Conservation (phyloP, 2,888 invertebrate genomes). For the Tribolium freemani region DNA sequence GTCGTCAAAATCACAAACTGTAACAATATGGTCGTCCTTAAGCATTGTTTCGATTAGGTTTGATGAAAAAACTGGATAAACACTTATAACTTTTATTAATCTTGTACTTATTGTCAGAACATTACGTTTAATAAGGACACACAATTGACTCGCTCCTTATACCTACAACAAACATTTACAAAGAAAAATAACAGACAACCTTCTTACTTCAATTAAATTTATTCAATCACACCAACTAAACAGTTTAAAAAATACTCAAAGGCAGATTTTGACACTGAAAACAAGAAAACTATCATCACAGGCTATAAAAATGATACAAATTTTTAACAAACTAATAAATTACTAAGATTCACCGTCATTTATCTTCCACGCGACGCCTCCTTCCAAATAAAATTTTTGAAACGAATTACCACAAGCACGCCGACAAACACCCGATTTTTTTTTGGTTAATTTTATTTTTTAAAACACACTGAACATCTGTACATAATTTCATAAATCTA, state of each 20-base stretch:
- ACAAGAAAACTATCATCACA: slow-evolving; percentile 35
- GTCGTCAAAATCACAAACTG: no score
- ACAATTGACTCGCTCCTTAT: slow-evolving; percentile 39
- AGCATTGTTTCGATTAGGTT: neutral
- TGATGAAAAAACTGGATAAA: slow-evolving; percentile 35
- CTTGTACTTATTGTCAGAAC: slow-evolving; percentile 60
- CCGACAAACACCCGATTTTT: slow-evolving; percentile 14
- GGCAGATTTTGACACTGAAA: slow-evolving; percentile 20
- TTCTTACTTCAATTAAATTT: slow-evolving; percentile 52
- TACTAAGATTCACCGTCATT: slow-evolving; percentile 32
- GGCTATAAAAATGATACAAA: slow-evolving; percentile 39
- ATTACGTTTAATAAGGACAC: slow-evolving; percentile 56
- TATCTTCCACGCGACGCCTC: slow-evolving; percentile 25
- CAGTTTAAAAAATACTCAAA: slow-evolving; percentile 50
- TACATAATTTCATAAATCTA: slow-evolving; percentile 39
- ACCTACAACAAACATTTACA: slow-evolving; percentile 32
- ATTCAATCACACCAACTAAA: slow-evolving; percentile 56
- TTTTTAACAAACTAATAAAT: slow-evolving; percentile 39
- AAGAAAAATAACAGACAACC: slow-evolving; percentile 47
- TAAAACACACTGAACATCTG: slow-evolving; percentile 37
- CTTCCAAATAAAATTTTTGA: slow-evolving; percentile 2
- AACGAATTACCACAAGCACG: slow-evolving; percentile 8
- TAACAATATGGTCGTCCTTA: no score
- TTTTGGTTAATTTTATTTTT: slow-evolving; percentile 24
- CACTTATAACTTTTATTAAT: slow-evolving; percentile 55